phyloP scores from a whole-genome alignment of 2,113 vertebrate species.

The Camelus bactrianus region DNA sequence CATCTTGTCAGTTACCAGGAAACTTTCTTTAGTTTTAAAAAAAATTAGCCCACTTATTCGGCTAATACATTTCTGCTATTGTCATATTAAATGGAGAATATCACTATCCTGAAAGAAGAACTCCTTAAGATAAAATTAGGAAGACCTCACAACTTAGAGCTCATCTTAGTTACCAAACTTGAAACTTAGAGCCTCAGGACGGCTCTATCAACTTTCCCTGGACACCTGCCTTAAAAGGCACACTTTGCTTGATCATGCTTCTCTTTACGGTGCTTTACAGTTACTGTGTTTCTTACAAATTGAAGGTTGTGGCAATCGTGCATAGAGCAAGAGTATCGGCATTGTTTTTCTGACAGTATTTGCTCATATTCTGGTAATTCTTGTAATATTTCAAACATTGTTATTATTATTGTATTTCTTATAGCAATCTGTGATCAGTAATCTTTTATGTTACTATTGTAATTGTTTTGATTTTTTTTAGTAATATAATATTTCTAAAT shows the following conservation, averaged over 20 bases:
- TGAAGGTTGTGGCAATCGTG: background rate
- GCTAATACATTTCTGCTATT: slow-evolving; percentile 62
- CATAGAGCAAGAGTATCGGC: background rate
- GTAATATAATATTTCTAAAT: background rate
- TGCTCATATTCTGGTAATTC: background rate
- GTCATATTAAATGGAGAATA: background rate
- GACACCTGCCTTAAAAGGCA: background rate
- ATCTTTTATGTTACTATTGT: background rate
- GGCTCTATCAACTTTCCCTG: background rate
- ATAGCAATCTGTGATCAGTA: background rate
- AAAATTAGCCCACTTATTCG: background rate
- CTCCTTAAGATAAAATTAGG: background rate
- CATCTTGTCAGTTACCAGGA: slow-evolving; percentile 57
- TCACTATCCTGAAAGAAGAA: background rate
- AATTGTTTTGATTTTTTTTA: background rate
- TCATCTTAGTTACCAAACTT: background rate
- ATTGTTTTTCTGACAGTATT: background rate
- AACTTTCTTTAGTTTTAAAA: slow-evolving; percentile 71
- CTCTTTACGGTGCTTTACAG: background rate
- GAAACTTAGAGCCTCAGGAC: background rate
- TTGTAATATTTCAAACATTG: background rate
- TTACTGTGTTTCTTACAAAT: background rate
- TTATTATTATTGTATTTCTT: background rate
- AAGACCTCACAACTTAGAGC: background rate
- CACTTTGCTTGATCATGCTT: background rate